Base-by-base conservation (phyloP, 1,140 invertebrate species). In the Orchestia grillus region DNA sequence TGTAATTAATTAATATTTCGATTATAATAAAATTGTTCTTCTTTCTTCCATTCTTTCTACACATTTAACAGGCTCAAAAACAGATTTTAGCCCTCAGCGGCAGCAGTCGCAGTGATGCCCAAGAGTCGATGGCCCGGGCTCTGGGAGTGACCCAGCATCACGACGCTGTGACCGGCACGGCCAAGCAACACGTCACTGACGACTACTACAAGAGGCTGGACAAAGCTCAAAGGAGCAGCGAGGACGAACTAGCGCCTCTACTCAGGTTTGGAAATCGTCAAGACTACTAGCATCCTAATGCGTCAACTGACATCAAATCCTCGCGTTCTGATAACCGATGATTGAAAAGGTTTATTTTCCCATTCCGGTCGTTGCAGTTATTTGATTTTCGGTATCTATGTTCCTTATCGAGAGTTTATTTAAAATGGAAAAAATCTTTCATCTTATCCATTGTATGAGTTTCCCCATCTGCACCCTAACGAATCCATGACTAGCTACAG, bases 141-240 rank as follows among this genome's bases (percentile, higher is more conserved):
- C 97, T 97, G 98, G 98, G 97, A 44, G 97, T 98, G 8, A 97
- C 97, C 57, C 98, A 98, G 96, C 98, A 98, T 97, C 98, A 98
- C 97, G 98, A 98, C 97, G 98, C 98, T 43, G 97, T 98, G 6
- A 98, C 97, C 19, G 98, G 99, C n/a, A 99, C 99, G 0, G 99
- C 99, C 97, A 99, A 99, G 97, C 98, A 99, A 97, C 98, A 98
- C 95, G 99, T 99, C 0, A 98, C 99, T 0, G 97, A 98, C 28
- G 99, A 99, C 97, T 99, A 99, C 97, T 98, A 98, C 0, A 97
- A 98, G 96, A 97, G 98, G 96, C 97, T 99, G 19, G 97, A 97
- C 23, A 97, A 98, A 96, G 98, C 98, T 0, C 43, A 28, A 45
- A 44, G 40, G 92, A 45, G 19, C 36, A 47, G 43, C 44, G 41